These are phyloP conservation scores for Mirounga angustirostris DNA, from an alignment of 2,113 vertebrate genomes.

Conservation along the genomic window DNA sequence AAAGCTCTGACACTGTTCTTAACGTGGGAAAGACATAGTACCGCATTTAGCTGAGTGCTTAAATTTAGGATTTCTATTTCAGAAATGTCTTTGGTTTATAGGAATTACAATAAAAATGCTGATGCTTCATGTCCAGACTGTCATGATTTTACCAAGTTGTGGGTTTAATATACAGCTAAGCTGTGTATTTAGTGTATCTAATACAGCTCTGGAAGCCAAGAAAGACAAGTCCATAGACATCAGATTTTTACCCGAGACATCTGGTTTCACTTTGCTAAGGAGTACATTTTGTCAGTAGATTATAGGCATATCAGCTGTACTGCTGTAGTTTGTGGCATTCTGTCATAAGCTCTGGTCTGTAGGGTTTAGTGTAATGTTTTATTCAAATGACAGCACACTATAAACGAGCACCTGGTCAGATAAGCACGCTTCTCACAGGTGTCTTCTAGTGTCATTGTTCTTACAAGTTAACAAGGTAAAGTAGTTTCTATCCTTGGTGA, in stretches of 20 bases:
- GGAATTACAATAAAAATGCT: slow-evolving; percentile 75
- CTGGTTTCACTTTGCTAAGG: slow-evolving; percentile 55
- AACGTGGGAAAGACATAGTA: slow-evolving; percentile 40
- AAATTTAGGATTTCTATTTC: slow-evolving; percentile 69
- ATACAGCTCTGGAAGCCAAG: slow-evolving; percentile 47
- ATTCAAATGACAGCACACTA: slow-evolving; percentile 53
- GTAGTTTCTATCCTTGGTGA: neutral
- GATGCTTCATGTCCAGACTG: slow-evolving; percentile 64
- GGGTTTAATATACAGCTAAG: slow-evolving; percentile 64
- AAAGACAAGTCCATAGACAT: slow-evolving; percentile 67
- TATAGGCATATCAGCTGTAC: slow-evolving; percentile 14
- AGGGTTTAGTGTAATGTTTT: slow-evolving; percentile 65
- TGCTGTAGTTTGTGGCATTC: slow-evolving; percentile 43
- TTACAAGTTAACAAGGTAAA: slow-evolving; percentile 46
- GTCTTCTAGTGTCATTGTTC: slow-evolving; percentile 44
- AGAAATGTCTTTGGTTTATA: slow-evolving; percentile 66
- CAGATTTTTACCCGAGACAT: slow-evolving; percentile 71
- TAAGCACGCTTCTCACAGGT: slow-evolving; percentile 20
- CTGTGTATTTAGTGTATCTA: slow-evolving; percentile 69
- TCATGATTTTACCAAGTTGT: slow-evolving; percentile 69
- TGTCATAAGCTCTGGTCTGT: slow-evolving; percentile 39
- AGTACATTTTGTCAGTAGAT: slow-evolving; percentile 65
- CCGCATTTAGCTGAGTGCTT: slow-evolving; percentile 31
- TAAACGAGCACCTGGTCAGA: slow-evolving; percentile 59
- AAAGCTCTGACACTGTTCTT: slow-evolving; percentile 44